Base-by-base conservation (phyloP, 2,888 invertebrate species). In the Harmothoe impar region DNA sequence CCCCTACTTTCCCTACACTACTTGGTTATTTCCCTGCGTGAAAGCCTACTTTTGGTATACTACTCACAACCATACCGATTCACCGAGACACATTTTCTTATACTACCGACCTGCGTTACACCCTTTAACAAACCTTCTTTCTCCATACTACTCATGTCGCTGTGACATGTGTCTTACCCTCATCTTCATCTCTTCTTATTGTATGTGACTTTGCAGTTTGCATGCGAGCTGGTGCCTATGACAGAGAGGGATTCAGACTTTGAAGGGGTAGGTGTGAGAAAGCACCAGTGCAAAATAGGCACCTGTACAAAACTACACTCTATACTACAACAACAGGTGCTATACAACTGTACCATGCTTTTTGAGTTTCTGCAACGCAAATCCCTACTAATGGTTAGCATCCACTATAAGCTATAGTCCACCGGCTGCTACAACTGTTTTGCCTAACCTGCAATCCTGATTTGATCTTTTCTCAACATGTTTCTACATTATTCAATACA, bases 221-320 rank as follows among this genome's bases (percentile, higher is more conserved):
- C 72, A 72, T 72, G 72, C 25, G 72, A 72, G 31, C 72, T 72
- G 72, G 72, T 72, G 72, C 72, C 72, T 72, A 72, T 72, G 72
- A 25, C 25, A 72, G 72, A 72, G 62, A 62, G 62, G 72, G 72
- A 72, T 1, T 25, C 72, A 72, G 29, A 25, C 29, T 72, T 29
- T 72, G 29, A 72, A 72, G 72, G 72, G 72, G 72, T 72, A 72
- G 72, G 72, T 72, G 68, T 72, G 25, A 62, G 62, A 62, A 62
- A 62, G 31, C 17, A 72, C 72, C 15, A 72, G 23, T 62, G n/a
- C 62, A 62, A 43, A 43, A 43, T 43, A 10, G 43, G 10, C 72
- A 72, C 72, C 72, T 29, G 72, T 72, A 72, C 62, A 62, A 20
- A n/a, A 62, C 62, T 15, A 62, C 62, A 62, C 62, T 43, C 43